Percentiles rank a stretch among this genome's conserved stretches.
These are phyloP conservation scores for Pseudorhombus dupliciocellatus DNA, from an alignment of 2,113 vertebrate species.

Conservation along the genomic window DNA sequence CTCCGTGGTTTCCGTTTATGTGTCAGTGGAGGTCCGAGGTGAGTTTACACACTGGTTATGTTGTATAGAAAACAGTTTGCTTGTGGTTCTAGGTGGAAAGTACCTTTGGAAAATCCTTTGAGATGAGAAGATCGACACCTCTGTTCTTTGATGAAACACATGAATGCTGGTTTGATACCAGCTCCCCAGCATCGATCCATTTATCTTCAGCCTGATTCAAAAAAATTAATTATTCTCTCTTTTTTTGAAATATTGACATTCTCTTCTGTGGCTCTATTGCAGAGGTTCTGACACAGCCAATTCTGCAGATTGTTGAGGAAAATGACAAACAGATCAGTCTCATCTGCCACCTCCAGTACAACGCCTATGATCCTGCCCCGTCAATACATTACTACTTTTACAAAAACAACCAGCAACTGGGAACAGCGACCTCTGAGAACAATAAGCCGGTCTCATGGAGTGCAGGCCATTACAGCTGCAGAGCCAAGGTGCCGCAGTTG, in stretches of 20 bases:
- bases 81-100: neutral
- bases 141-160: too few relatives aligned
- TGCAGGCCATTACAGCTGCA: conserved; percentile 69
- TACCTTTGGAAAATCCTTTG: too few relatives aligned
- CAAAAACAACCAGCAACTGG: conserved; percentile 34
- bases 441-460: fast-evolving
- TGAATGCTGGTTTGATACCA: neutral
- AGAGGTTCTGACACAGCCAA: conserved; percentile 65
- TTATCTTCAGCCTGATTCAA: too few relatives aligned
- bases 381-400: conserved; percentile 64
- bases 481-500: conserved; percentile 57
- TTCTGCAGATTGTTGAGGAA: conserved; percentile 35
- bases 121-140: too few relatives aligned
- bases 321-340: conserved; percentile 29
- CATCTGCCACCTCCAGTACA: conserved; percentile 62
- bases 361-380: conserved; percentile 39
- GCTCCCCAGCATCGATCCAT: too few relatives aligned
- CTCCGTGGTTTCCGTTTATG: conserved; percentile 47
- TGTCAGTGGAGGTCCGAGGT: conserved; percentile 67
- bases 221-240: too few relatives aligned
- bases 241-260: neutral
- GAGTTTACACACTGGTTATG: conserved; percentile 22
- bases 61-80: neutral
- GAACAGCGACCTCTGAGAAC: conserved; percentile 28
- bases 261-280: conserved; percentile 1